Evolutionary conservation across 37 sponge, comb jelly and placozoan species (phyloP).

Genomic region (Cliona cf. orientalis): DNA sequence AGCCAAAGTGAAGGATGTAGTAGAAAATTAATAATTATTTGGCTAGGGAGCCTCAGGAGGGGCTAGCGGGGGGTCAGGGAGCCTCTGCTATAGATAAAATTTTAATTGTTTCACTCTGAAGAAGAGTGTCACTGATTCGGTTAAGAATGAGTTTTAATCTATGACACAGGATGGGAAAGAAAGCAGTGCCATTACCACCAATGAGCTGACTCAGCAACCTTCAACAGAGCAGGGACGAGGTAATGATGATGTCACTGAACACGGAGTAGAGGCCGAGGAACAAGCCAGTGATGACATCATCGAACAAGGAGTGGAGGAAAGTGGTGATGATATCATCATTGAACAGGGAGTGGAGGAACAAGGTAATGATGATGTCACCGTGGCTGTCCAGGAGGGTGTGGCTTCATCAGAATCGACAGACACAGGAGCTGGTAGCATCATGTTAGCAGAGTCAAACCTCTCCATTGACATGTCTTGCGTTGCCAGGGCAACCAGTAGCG

Average conservation of each 20-base stretch:
- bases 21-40: too few relatives aligned
- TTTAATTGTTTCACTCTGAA: too few relatives aligned
- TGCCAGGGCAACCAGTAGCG: background rate
- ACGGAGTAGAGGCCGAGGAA: background rate
- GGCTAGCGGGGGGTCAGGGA: too few relatives aligned
- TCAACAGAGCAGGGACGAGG: background rate
- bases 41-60: too few relatives aligned
- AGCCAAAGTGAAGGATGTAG: too few relatives aligned
- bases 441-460: constrained; percentile 14
- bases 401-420: background rate
- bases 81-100: too few relatives aligned
- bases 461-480: constrained; percentile 21
- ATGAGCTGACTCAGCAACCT: too few relatives aligned
- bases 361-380: background rate
- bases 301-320: background rate
- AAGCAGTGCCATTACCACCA: too few relatives aligned
- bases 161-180: too few relatives aligned
- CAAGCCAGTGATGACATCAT: background rate
- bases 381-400: background rate
- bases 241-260: constrained; percentile 3
- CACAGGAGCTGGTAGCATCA: constrained; percentile 22
- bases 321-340: background rate
- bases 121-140: too few relatives aligned
- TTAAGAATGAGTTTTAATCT: too few relatives aligned
- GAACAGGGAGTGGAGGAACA: background rate